Evolutionary conservation across 1,140 invertebrate species (phyloP), one percentile per base, ranked within the genome.

Genomic region (Lasaia peninsularis): DNA sequence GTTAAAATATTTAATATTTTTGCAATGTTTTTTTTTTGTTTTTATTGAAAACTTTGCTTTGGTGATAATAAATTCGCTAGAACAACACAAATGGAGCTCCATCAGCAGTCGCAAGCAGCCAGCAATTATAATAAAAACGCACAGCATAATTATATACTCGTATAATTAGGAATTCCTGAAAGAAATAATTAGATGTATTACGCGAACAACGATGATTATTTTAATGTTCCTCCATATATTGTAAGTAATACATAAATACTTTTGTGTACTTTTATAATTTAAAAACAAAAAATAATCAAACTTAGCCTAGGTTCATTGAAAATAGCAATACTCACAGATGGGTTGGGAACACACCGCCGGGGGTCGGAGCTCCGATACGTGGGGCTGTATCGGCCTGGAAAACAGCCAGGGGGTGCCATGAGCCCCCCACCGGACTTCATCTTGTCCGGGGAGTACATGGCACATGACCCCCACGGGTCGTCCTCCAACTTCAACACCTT

Each of bases 401-500:
- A 89, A 70, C 86, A 89, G 54, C 88, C 88, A 49, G 88, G 88
- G 54, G 88, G 88, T 52, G 77, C 88, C 86, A 88, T 88, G 52
- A 89, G 86, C 51, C 82, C 86, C 58, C 88, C 88, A 62, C 86
- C 86, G 75, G 86, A 79, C 75, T 89, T 89, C 85, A 89, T 88
- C 75, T 89, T 89, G 71, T 89, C 88, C 75, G 88, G 86, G 65
- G 86, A 89, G 81, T 89, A 89, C 85, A 89, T 88, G 69, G 86
- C 88, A 80, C 86, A 89, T 78, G 85, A 89, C 84, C 86, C 88
- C 88, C 86, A 89, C 55, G 88, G 88, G 81, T 90, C 88, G 86
- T 90, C 88, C 80, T 89, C 88, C 75, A 90, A 82, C 78, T 90
- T 89, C 76, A 90, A 78, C 88, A 88, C 88, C 81, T 90, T 89